Conservation (phyloP, 2,113 vertebrate species). For the Naja naja region DNA sequence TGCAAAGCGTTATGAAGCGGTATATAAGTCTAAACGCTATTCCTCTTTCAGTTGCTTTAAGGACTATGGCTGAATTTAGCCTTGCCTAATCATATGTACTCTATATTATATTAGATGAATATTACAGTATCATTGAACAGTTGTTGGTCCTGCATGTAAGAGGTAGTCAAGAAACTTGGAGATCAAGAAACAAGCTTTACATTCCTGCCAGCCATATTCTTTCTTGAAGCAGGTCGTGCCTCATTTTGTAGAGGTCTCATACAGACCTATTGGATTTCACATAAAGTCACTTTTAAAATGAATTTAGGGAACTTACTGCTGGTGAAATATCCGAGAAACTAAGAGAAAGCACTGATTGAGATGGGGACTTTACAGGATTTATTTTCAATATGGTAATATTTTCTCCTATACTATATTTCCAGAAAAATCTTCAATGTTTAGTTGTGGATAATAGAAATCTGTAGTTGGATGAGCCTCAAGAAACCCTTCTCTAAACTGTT, state of each 20-base stretch:
- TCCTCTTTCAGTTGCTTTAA: not conserved
- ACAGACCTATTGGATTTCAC: not conserved
- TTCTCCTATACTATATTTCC: not conserved
- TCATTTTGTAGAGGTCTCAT: not conserved
- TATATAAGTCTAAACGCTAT: not conserved
- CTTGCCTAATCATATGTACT: not conserved
- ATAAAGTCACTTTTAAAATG: not conserved
- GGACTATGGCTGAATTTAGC: not conserved
- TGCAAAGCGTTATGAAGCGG: not conserved
- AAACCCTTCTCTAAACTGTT: not conserved
- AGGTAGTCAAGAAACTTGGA: not conserved
- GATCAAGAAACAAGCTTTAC: not conserved
- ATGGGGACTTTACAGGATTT: not conserved
- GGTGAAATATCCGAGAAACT: not conserved
- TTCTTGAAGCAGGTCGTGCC: not conserved
- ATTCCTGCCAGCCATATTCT: not conserved
- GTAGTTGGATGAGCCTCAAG: not conserved
- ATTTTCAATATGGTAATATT: not conserved
- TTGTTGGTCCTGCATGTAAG: not conserved
- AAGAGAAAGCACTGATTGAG: not conserved
- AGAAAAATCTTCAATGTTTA: not conserved
- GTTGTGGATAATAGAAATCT: not conserved
- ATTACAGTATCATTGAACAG: not conserved
- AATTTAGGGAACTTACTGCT: not conserved
- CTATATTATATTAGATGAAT: not conserved